These are phyloP conservation scores for Drosophila pseudotalamancana DNA, from an alignment of 2,888 invertebrate species.

Conservation along the genomic window DNA sequence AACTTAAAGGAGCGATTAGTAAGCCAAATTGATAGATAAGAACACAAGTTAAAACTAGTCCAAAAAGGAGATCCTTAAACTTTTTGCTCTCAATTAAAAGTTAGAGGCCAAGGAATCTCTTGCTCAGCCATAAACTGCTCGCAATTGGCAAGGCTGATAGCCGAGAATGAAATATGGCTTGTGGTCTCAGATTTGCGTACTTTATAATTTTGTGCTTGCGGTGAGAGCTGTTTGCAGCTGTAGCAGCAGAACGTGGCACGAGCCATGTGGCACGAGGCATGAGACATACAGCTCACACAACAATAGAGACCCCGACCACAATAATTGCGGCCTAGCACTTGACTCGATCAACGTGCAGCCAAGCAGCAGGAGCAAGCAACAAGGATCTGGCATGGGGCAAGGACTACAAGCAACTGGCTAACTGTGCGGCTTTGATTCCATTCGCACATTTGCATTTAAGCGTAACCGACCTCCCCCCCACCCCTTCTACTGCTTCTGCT, in stretches of 20 bases:
- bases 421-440: constrained; percentile 60
- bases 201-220: constrained; percentile 57
- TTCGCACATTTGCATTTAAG: constrained; percentile 67
- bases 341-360: constrained; percentile 42
- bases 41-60: no score
- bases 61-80: neutral
- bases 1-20: no score
- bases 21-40: no score
- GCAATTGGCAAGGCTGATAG: constrained; percentile 20
- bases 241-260: constrained; percentile 7
- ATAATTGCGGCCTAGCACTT: constrained; percentile 61
- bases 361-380: neutral
- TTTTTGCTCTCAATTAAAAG: neutral
- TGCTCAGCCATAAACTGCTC: constrained; percentile 25
- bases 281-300: constrained; percentile 8
- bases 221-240: constrained; percentile 34
- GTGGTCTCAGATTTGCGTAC: constrained; percentile 60
- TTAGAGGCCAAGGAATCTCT: neutral
- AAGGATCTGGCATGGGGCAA: constrained; percentile 8
- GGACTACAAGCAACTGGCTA: constrained; percentile 22
- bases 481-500: neutral
- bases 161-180: constrained; percentile 54
- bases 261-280: no score
- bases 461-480: constrained; percentile 26
- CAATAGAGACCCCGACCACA: constrained; percentile 49